phyloP scores from a whole-genome alignment of 92 coral and sea anemone species.

The Metridium senile region DNA sequence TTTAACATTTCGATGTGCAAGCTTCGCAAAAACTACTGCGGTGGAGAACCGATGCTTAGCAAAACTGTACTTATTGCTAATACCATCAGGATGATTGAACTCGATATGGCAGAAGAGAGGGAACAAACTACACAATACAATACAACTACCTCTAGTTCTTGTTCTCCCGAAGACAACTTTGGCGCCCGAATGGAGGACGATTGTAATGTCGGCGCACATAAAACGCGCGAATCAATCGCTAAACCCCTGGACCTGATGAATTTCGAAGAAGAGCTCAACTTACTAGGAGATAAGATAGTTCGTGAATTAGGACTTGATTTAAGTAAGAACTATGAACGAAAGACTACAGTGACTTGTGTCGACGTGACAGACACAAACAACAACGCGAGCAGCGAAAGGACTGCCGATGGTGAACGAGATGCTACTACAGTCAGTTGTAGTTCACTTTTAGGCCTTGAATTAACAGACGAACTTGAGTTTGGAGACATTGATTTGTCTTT shows the following conservation, averaged over 20 bases:
- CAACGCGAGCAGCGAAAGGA: slow-evolving; percentile 35
- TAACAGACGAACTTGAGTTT: slow-evolving; percentile 87
- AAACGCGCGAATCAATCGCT: slow-evolving; percentile 25
- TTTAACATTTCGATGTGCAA: slow-evolving; percentile 96
- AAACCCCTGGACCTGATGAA: slow-evolving; percentile 36
- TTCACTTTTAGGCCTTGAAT: slow-evolving; percentile 75
- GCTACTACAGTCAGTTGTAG: slow-evolving; percentile 60
- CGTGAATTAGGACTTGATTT: slow-evolving; percentile 70
- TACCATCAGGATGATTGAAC: slow-evolving; percentile 84
- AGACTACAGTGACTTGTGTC: neutral
- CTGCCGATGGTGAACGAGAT: slow-evolving; percentile 62
- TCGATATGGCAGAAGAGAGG: slow-evolving; percentile 86
- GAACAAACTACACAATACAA: slow-evolving; percentile 33
- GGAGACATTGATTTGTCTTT: slow-evolving; percentile 95
- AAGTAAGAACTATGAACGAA: slow-evolving; percentile 20
- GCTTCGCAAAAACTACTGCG: slow-evolving; percentile 78
- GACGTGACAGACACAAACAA: slow-evolving; percentile 60
- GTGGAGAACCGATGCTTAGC: slow-evolving; percentile 83
- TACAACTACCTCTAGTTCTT: slow-evolving; percentile 23
- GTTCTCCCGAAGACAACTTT: slow-evolving; percentile 10
- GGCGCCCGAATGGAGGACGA: slow-evolving; percentile 37
- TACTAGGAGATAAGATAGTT: slow-evolving; percentile 74
- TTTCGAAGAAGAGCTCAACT: slow-evolving; percentile 70
- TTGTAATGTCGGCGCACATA: neutral
- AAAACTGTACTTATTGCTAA: slow-evolving; percentile 96